Evolutionary conservation across 2,113 vertebrate species (phyloP).

Genomic region (Trochalopteron elliotii): DNA sequence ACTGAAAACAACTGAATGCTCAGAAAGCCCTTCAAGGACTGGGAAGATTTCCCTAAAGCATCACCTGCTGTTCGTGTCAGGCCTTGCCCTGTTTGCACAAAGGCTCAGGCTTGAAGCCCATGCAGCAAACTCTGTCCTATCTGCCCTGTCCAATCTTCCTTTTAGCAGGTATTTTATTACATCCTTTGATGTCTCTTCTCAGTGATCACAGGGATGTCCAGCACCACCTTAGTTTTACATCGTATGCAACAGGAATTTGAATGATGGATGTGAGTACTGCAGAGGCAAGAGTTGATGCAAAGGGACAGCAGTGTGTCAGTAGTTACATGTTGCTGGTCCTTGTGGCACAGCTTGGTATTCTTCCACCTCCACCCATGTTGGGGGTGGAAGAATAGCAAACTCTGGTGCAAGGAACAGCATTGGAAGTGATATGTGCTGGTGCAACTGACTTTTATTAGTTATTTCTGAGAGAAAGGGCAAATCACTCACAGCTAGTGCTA

Average conservation of each 20-base stretch:
- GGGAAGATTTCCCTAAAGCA: not conserved
- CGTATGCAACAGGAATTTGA: not conserved
- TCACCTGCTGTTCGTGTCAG: not conserved
- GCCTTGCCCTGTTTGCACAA: not conserved
- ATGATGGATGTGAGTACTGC: not conserved
- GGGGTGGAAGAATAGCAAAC: not conserved
- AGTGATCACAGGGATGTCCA: not conserved
- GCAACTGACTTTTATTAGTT: not conserved
- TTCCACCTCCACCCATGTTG: rapidly evolving
- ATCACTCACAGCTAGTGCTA: not conserved
- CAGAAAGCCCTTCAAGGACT: not conserved
- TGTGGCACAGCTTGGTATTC: not conserved
- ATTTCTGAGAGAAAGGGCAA: not conserved
- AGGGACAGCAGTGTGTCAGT: not conserved
- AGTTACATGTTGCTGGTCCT: rapidly evolving
- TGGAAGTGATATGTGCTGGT: not conserved
- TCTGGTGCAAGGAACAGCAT: not conserved
- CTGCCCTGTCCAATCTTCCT: not conserved
- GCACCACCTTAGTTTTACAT: not conserved
- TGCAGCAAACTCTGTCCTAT: not conserved
- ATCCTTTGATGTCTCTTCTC: not conserved
- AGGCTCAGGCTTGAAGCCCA: rapidly evolving
- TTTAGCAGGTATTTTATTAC: not conserved
- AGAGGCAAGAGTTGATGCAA: not conserved
- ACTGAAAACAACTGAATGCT: not conserved